A percentile compares a stretch with the other conserved stretches of the same genome.
Evolutionary conservation across 2,113 vertebrate species (phyloP).

Genomic region (Donacobius atricapilla): DNA sequence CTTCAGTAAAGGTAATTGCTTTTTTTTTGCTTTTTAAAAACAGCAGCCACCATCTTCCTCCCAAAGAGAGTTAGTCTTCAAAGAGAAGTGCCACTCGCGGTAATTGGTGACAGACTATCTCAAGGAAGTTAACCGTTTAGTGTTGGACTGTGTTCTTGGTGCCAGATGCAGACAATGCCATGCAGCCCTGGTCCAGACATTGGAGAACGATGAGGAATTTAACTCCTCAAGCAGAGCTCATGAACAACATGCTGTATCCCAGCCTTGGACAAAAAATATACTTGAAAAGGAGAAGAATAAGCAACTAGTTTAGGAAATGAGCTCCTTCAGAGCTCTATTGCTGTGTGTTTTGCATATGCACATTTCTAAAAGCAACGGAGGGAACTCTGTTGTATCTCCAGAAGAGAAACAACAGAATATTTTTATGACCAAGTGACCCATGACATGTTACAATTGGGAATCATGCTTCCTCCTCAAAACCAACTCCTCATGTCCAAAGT

Average conservation of each 20-base stretch:
- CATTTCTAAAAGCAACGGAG: background rate
- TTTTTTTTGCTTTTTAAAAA: background rate
- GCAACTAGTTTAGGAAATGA: background rate
- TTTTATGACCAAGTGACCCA: background rate
- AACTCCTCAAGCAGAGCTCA: background rate
- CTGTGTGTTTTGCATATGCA: background rate
- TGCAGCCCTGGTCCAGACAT: background rate
- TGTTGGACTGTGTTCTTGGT: background rate
- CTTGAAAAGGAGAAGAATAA: background rate
- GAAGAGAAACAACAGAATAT: background rate
- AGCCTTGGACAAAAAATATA: background rate
- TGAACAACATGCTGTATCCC: background rate
- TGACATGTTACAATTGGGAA: background rate
- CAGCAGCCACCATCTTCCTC: background rate
- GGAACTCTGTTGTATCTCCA: background rate
- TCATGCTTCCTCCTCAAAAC: background rate
- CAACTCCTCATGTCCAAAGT: background rate
- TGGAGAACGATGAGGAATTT: background rate
- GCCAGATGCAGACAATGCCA: fast-evolving
- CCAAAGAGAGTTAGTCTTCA: background rate
- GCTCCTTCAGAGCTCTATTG: background rate
- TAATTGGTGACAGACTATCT: background rate
- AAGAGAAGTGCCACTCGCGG: background rate
- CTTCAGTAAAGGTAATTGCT: constrained; percentile 22
- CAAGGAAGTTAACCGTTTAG: background rate